Conservation (phyloP, 2,113 vertebrate genomes). For the Ibidorhyncha struthersii region DNA sequence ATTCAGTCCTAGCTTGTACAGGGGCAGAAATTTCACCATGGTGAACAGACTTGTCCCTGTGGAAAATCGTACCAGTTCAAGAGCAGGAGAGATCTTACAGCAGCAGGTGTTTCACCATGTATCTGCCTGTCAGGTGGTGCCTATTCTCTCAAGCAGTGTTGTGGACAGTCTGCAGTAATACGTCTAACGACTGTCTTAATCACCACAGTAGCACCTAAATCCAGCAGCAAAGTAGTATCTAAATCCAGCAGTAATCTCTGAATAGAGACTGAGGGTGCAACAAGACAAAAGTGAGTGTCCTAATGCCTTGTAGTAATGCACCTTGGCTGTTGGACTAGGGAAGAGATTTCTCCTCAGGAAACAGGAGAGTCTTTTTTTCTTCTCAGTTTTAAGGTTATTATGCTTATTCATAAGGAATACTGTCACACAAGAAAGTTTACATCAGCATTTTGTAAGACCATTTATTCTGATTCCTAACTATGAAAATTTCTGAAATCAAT, state of each 20-base stretch:
- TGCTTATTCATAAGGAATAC: not conserved
- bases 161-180: not conserved
- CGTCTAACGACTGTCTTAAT: not conserved
- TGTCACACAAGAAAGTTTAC: not conserved
- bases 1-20: not conserved
- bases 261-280: not conserved
- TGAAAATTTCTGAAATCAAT: constrained; percentile 1
- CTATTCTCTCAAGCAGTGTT: not conserved
- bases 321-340: not conserved
- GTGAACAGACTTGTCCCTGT: not conserved
- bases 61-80: not conserved
- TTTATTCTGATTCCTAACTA: not conserved
- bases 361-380: not conserved
- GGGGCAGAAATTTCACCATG: not conserved
- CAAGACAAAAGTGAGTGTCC: not conserved
- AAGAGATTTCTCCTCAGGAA: not conserved
- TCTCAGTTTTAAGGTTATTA: not conserved
- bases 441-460: not conserved
- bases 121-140: not conserved
- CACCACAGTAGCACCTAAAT: not conserved
- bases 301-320: not conserved
- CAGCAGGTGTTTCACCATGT: not conserved
- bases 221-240: not conserved
- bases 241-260: not conserved
- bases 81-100: not conserved